Evolutionary conservation across 1,140 invertebrate species (phyloP).

Genomic region (Neodiprion fabricii): DNA sequence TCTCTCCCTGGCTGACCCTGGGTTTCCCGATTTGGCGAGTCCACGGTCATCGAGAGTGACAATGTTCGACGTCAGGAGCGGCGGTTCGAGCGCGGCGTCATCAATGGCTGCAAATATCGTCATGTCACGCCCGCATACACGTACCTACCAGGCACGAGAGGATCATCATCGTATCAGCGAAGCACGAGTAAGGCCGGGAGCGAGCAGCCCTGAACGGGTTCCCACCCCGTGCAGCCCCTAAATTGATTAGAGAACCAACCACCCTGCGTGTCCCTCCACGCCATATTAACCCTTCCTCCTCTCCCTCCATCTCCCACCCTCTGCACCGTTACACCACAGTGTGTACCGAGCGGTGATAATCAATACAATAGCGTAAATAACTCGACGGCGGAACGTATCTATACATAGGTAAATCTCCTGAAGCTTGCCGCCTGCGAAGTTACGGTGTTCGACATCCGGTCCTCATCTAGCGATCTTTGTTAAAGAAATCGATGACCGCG

Average conservation of each 20-base stretch:
- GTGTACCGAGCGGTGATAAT: neutral
- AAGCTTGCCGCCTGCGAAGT: too few species aligned
- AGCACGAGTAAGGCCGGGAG: too few species aligned
- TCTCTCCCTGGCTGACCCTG: too few species aligned
- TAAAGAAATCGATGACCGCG: too few species aligned
- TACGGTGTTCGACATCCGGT: too few species aligned
- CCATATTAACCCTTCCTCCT: neutral
- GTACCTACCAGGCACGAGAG: neutral
- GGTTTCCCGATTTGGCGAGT: too few species aligned
- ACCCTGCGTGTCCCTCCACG: neutral
- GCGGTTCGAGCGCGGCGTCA: neutral
- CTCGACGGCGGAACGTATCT: neutral
- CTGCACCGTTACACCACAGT: neutral
- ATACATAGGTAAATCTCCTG: neutral
- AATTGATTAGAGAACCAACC: slow-evolving; percentile 1
- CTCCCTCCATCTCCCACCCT: neutral
- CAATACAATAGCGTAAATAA: neutral
- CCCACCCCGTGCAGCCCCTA: neutral
- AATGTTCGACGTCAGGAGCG: too few species aligned
- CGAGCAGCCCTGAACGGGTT: too few species aligned
- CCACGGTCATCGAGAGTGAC: too few species aligned
- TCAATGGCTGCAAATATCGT: too few species aligned
- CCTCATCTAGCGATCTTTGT: too few species aligned
- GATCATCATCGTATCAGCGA: too few species aligned
- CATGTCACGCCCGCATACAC: neutral